Conservation (phyloP, 2,888 invertebrate genomes). For the Flexamia atlantica region DNA sequence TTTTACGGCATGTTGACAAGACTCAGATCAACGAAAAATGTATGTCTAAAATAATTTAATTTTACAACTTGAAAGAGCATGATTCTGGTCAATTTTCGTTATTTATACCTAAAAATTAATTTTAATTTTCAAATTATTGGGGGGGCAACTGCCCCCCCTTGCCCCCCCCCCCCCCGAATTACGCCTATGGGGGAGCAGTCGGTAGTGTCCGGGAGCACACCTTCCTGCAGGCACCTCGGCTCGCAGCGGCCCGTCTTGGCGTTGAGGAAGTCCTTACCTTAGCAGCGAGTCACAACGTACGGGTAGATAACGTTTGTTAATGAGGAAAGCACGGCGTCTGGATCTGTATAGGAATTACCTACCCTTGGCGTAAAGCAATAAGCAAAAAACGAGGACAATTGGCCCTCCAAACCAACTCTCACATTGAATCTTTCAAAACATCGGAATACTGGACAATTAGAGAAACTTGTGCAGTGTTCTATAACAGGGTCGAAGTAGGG, state of each 20-base stretch:
- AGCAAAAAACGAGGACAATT: background rate
- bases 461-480: background rate
- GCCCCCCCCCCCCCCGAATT: no score
- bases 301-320: background rate
- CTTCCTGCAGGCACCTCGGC: conserved; percentile 26
- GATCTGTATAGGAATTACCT: background rate
- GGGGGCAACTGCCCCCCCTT: no score
- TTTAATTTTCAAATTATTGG: no score
- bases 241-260: conserved; percentile 18
- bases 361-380: background rate
- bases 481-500: background rate
- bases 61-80: no score
- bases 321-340: background rate
- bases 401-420: background rate
- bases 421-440: conserved; percentile 1
- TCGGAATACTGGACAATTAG: background rate
- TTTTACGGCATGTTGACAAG: no score
- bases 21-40: no score
- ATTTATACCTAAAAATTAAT: no score
- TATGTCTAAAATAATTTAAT: no score
- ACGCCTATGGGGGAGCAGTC: conserved; percentile 38
- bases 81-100: no score
- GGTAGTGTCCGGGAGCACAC: conserved; percentile 24
- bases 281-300: background rate
- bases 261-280: background rate